Evolutionary conservation across 2,113 vertebrate genomes (phyloP), one percentile per base, ranked within the genome.

Genomic region (Cyphomyrus discorhynchus): DNA sequence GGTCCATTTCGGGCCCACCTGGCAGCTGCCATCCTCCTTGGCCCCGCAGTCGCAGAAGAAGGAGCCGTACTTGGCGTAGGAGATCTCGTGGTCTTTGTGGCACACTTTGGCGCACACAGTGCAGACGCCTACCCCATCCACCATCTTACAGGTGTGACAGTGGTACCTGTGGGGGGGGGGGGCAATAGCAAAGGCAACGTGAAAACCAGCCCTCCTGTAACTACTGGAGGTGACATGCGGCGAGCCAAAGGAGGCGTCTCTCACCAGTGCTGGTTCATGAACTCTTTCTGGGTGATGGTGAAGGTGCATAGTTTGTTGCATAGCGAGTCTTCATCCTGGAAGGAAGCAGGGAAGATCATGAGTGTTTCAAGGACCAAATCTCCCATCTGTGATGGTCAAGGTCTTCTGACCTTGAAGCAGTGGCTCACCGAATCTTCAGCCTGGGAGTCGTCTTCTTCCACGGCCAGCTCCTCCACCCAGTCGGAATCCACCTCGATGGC

Each of bases 231-330:
- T 4, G 49, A 86, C 21, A 6, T 52, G 10, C 0, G 10, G 35
- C 9, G 2, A 62, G 39, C 35, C 19, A 35, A 88, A 21, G 52
- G 35, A 87, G 87, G 39, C 31, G 85, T 93, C 5, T 90, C 96
- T 98, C 97, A 99, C 98, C 98, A 99, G 70, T 99, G 98, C 50
- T 99, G 98, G 92, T 99, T 99, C 98, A 99, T 99, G 95, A 99
- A 99, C 46, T 99, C 98, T 92, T 99, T 99, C 96, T 99, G 98
- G 1, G 98, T 99, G 92, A 99, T 99, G 90, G 98, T 99, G 93
- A 99, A 99, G 50, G 98, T 99, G 91, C 98, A 99, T 46, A 99
- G 97, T 91, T 99, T 99, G 94, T 99, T 99, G 94, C 98, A 99
- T 86, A 99, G 96, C 13, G 98, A 99, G 94, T 99, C 98, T 97